Percentiles rank a stretch among this genome's conserved stretches.
phyloP scores from a whole-genome alignment of 2,797 vertebrate genomes.

The Sciurus vulgaris region DNA sequence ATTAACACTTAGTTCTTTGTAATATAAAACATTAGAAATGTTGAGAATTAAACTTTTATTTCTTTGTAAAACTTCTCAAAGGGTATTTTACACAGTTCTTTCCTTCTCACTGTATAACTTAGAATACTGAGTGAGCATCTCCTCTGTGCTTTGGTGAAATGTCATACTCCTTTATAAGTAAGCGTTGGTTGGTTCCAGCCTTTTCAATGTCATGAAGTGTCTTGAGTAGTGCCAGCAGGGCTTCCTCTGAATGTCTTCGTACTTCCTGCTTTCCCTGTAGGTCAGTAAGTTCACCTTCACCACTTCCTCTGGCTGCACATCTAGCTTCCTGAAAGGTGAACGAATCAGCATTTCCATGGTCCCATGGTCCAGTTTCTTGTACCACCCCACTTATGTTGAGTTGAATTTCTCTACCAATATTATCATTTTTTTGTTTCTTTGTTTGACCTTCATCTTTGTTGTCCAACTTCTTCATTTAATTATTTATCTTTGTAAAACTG shows the following conservation, averaged over 20 bases:
- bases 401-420: background rate
- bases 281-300: background rate
- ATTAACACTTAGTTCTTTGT: background rate
- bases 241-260: background rate
- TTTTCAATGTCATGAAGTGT: constrained; percentile 3
- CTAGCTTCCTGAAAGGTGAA: background rate
- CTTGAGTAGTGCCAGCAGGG: background rate
- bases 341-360: background rate
- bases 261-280: background rate
- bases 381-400: background rate
- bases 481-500: background rate
- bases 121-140: background rate
- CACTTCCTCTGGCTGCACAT: background rate
- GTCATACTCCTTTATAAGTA: background rate
- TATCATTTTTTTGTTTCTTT: background rate
- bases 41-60: constrained; percentile 43
- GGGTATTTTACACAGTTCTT: background rate
- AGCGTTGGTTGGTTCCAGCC: background rate
- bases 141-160: background rate
- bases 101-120: background rate
- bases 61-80: constrained; percentile 23
- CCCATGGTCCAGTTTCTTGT: background rate
- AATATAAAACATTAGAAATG: constrained; percentile 37
- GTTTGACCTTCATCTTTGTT: constrained; percentile 20
- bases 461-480: background rate